Base-by-base conservation (phyloP, 2,888 invertebrate genomes). In the Elmis aenea region DNA sequence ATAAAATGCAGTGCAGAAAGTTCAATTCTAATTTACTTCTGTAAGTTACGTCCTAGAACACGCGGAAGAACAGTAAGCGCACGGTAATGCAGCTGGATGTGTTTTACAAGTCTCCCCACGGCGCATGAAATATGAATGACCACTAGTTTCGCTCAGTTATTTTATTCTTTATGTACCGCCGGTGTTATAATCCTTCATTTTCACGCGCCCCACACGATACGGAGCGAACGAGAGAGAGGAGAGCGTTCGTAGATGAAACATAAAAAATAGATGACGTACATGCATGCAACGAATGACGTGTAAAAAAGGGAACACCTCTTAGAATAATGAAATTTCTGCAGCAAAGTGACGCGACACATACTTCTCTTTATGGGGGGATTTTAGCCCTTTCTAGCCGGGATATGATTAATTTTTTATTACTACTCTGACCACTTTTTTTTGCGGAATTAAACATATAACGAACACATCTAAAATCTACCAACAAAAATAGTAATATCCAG, bases 291-390 rank as follows among this genome's bases (percentile, higher is more conserved):
- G 42, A 42, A 42, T 38, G 42, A 42, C 42, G 42, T 42, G 42
- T 42, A 42, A 42, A 42, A 42, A 48, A 48, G 48, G 41, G 41
- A 48, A 43, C 41, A 38, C 43, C 48, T 48, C 48, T 48, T 44
- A 46, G 43, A 48, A 48, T 48, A 48, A 48, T 48, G 48, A 48
- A 48, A 48, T 48, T 48, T 48, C 45, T 44, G 43, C 46, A 44
- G 42, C 45, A 37, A 45, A 48, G 48, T 48, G 48, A 44, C 48
- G 45, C 43, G 48, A 42, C 48, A 43, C 48, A 44, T 41, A 46
- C 45, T 36, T 39, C 39, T 39, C 39, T 43, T 43, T 43, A 39
- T 39, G 43, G 39, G 33, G 39, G 38, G 33, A 25, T 38, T 38
- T n/a, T 42, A 35, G 30, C 31, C 32, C 35, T 42, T 42, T 36